phyloP scores from a whole-genome alignment of 2,113 vertebrate species.

The Indicator indicator region DNA sequence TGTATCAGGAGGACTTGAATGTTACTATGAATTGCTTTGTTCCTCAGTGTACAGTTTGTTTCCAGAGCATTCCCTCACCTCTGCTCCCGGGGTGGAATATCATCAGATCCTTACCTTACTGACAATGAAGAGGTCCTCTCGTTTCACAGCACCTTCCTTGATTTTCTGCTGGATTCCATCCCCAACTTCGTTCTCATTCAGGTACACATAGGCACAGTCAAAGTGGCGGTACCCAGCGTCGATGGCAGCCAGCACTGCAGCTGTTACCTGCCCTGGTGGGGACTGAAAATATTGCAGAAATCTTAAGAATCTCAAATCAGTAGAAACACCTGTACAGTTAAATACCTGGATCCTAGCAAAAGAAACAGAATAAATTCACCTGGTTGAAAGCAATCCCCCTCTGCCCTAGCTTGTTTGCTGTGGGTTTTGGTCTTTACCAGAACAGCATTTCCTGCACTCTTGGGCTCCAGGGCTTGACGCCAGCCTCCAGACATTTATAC shows the following conservation, averaged over 20 bases:
- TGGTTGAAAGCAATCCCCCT: not conserved
- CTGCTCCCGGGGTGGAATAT: not conserved
- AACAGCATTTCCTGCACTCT: not conserved
- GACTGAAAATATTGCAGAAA: constrained; percentile 67
- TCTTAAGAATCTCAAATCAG: not conserved
- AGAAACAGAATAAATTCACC: not conserved
- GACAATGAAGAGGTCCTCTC: constrained; percentile 87
- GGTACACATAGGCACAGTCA: constrained; percentile 76
- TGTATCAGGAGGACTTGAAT: not conserved
- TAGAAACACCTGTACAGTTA: not conserved
- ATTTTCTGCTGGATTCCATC: constrained; percentile 81
- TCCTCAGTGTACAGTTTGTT: not conserved
- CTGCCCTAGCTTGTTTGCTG: fast-evolving
- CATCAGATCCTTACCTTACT: constrained; percentile 79
- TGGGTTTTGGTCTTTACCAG: not conserved
- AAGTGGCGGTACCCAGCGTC: constrained; percentile 85
- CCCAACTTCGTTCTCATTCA: constrained; percentile 85
- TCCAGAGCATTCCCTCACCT: not conserved
- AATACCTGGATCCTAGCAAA: not conserved
- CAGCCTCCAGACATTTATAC: not conserved
- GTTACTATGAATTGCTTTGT: not conserved
- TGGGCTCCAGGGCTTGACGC: not conserved
- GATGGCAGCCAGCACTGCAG: constrained; percentile 81
- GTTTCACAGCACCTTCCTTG: constrained; percentile 77
- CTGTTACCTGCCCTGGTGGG: constrained; percentile 68